These are phyloP conservation scores for Tetrapedia diversipes DNA, from an alignment of 2,888 invertebrate genomes.

Conservation along the genomic window DNA sequence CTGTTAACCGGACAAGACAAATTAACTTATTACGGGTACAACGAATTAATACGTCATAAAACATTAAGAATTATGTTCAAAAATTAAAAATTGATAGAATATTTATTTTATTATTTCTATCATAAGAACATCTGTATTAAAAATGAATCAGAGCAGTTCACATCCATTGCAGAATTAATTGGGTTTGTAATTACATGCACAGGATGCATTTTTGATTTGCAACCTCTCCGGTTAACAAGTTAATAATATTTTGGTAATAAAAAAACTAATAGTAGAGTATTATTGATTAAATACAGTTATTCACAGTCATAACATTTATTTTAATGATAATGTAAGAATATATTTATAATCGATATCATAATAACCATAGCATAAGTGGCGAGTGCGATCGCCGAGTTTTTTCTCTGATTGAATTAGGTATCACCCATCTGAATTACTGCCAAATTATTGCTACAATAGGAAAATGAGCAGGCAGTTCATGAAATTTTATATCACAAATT, in stretches of 20 bases:
- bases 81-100: too few relatives aligned
- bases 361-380: slow-evolving; percentile 53
- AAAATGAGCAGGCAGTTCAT: slow-evolving; percentile 57
- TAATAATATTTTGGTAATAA: neutral
- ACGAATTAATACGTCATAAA: too few relatives aligned
- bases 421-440: slow-evolving; percentile 54
- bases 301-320: slow-evolving; percentile 72
- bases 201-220: too few relatives aligned
- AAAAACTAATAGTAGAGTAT: slow-evolving; percentile 2
- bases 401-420: slow-evolving; percentile 53
- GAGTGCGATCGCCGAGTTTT: slow-evolving; percentile 42
- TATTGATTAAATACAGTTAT: slow-evolving; percentile 45
- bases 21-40: too few relatives aligned
- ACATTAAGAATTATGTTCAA: too few relatives aligned
- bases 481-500: slow-evolving; percentile 40
- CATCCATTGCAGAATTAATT: too few relatives aligned
- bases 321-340: slow-evolving; percentile 76
- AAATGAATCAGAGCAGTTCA: too few relatives aligned
- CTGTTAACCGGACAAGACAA: too few relatives aligned
- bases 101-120: too few relatives aligned
- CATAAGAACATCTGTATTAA: too few relatives aligned
- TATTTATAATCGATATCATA: slow-evolving; percentile 69
- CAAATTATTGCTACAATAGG: slow-evolving; percentile 66
- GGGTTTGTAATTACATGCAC: too few relatives aligned
- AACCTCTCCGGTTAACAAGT: too few relatives aligned